Evolutionary conservation across 2,113 vertebrate genomes (phyloP), one percentile per base, ranked within the genome.

Genomic region (Saguinus midas): DNA sequence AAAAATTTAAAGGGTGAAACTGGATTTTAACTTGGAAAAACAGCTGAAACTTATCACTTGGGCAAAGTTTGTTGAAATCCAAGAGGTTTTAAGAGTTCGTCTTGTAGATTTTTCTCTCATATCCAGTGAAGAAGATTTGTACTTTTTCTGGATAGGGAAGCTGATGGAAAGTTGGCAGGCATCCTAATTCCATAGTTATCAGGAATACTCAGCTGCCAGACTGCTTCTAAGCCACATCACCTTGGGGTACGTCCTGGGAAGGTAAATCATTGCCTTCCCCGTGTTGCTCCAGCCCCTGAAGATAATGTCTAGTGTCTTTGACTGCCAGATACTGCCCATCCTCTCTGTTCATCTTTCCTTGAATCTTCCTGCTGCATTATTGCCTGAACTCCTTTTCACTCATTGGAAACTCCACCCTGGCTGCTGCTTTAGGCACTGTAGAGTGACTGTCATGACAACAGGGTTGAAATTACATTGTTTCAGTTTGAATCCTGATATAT

Each of bases 11-110:
- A 96, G 58, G 35, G 55, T 72, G 64, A 92, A 92, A 95, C 40
- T 93, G 61, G 58, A 64, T 85, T 97, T 95, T 89, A 94, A 88
- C 66, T 79, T 90, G 66, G 37, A 87, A 82, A 95, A 97, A 90
- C 70, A 95, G 87, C 73, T 82, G 66, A 96, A 96, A 95, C 29
- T n/a, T 91, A 92, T 61, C 76, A 85, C 27, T 82, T 57, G 90
- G 57, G 64, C 29, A 45, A 95, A 58, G 35, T 92, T 50, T 92
- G 80, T 61, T 92, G 58, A 93, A 95, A 86, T 90, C 35, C 40
- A 93, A 90, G 84, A 88, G 18, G 37, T 52, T 91, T 85, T 52
- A 25, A 50, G 58, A 83, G 13, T 48, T 92, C 32, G 1, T 92
- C 66, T 58, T 32, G 50, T 45, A 55, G 16, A 68, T 16, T 72